A percentile compares a stretch with the other conserved stretches of the same genome.
Evolutionary conservation across 2,797 vertebrate species (phyloP).

Genomic region (Psittacula echo): DNA sequence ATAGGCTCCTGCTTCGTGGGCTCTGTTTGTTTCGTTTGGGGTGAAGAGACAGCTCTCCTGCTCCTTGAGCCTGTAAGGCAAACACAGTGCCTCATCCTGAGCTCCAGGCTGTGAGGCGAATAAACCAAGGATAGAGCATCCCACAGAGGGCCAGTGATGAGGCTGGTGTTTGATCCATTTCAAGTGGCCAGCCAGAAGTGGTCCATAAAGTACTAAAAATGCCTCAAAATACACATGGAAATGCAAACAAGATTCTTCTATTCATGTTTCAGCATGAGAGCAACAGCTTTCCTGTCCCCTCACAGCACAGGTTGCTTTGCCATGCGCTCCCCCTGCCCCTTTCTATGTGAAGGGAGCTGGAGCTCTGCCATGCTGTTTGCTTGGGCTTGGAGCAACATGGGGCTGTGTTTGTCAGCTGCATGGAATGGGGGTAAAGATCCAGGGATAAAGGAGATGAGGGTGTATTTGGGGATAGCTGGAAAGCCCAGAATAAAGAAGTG

Average conservation of each 20-base stretch:
- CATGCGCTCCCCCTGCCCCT: neutral
- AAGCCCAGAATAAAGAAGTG: neutral
- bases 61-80: neutral
- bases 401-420: neutral
- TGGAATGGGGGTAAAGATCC: neutral
- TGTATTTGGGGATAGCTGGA: neutral
- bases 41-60: neutral
- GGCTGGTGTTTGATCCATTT: neutral
- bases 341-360: neutral
- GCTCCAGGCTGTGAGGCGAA: neutral
- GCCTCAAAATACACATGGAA: neutral
- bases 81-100: accelerated
- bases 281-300: neutral
- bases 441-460: neutral
- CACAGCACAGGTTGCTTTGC: neutral
- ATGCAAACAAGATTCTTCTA: neutral
- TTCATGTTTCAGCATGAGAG: neutral
- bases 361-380: neutral
- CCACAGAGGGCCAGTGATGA: neutral
- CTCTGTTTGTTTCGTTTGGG: neutral
- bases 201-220: neutral
- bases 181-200: neutral
- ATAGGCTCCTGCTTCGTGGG: neutral
- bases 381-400: neutral
- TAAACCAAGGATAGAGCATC: neutral